Percentiles rank a stretch among this genome's conserved stretches.
Evolutionary conservation across 2,888 invertebrate genomes (phyloP).

Genomic region (Troglohyphantes excavatus): DNA sequence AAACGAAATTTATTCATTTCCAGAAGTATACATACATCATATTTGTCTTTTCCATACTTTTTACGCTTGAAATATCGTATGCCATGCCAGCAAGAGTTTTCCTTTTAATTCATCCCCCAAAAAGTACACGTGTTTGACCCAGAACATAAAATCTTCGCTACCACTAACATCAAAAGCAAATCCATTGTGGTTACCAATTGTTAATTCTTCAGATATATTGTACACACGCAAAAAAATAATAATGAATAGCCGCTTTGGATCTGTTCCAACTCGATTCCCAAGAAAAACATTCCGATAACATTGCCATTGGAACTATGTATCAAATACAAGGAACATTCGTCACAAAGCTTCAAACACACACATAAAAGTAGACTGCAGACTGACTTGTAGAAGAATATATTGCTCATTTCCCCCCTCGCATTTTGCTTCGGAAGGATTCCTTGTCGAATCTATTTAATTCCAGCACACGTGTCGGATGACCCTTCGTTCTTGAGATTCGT

Average conservation of each 20-base stretch:
- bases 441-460: neutral
- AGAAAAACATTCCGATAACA: neutral
- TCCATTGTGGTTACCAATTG: neutral
- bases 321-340: neutral
- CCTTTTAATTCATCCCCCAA: too few relatives aligned
- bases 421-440: neutral
- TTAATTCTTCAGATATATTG: neutral
- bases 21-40: too few relatives aligned
- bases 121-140: neutral
- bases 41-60: too few relatives aligned
- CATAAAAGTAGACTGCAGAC: neutral
- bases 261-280: too few relatives aligned
- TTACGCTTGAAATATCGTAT: too few relatives aligned
- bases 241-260: too few relatives aligned
- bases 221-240: neutral
- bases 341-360: neutral
- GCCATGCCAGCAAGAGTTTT: too few relatives aligned
- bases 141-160: neutral
- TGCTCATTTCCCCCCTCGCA: too few relatives aligned
- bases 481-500: conserved; percentile 1
- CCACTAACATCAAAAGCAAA: neutral
- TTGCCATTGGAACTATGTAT: neutral
- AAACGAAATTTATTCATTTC: too few relatives aligned
- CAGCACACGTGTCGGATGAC: neutral
- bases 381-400: too few relatives aligned